Percentiles rank a stretch among this genome's conserved stretches.
These are phyloP conservation scores for Stegodyphus mimosarum DNA, from an alignment of 1,140 invertebrate species.

Conservation along the genomic window DNA sequence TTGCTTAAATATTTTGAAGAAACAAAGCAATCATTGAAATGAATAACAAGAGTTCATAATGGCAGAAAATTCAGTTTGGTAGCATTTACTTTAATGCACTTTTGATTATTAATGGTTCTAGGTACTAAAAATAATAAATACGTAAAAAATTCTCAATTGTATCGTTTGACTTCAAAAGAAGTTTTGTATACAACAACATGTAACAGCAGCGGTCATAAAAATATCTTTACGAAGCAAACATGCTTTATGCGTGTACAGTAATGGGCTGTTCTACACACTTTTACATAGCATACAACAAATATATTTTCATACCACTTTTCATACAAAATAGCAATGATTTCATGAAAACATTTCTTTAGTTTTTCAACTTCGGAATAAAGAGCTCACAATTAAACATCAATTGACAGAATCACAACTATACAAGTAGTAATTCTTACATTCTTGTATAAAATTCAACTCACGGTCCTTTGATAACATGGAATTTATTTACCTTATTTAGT, in stretches of 20 bases:
- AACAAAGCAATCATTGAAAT: too few species aligned
- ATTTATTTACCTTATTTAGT: slow-evolving; percentile 17
- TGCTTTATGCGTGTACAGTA: slow-evolving; percentile 45
- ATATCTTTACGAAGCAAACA: slow-evolving; percentile 58
- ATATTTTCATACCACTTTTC: slow-evolving; percentile 54
- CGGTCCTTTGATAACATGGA: neutral
- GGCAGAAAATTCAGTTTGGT: too few species aligned
- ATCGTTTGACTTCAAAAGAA: slow-evolving; percentile 3
- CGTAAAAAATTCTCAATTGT: neutral
- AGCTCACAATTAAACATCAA: slow-evolving; percentile 45
- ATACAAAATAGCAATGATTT: slow-evolving; percentile 59
- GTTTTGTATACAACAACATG: slow-evolving; percentile 32
- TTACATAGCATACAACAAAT: slow-evolving; percentile 56
- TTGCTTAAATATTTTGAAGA: too few species aligned
- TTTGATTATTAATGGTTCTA: too few species aligned
- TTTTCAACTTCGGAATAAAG: slow-evolving; percentile 29
- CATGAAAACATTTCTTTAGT: slow-evolving; percentile 50
- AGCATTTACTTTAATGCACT: too few species aligned
- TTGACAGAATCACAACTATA: slow-evolving; percentile 25
- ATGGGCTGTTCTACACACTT: slow-evolving; percentile 48
- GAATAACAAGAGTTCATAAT: too few species aligned
- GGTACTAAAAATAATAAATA: too few species aligned
- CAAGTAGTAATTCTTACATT: slow-evolving; percentile 23
- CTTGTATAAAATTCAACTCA: slow-evolving; percentile 29
- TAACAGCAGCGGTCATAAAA: slow-evolving; percentile 52